Percentiles rank a stretch among this genome's conserved stretches.
phyloP scores from a whole-genome alignment of 2,888 invertebrate genomes.

The Pyrochroa serraticornis region DNA sequence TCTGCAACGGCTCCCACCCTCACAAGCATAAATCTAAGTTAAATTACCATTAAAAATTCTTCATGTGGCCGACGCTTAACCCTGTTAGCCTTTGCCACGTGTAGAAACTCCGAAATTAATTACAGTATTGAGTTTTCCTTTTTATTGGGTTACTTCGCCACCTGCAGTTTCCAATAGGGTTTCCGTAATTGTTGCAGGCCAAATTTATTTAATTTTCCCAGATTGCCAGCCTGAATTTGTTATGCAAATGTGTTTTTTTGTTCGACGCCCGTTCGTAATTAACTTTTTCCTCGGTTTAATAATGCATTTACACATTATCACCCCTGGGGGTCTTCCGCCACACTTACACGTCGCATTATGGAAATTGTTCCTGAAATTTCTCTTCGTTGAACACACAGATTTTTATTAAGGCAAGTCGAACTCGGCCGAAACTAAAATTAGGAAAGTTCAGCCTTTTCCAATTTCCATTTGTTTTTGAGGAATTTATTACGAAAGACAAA shows the following conservation, averaged over 20 bases:
- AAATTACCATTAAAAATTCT: conserved; percentile 28
- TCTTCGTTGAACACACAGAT: conserved; percentile 18
- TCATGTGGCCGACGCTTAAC: conserved; percentile 24
- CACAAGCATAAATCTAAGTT: conserved; percentile 22
- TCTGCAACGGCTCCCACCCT: conserved; percentile 4
- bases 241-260: conserved; percentile 23
- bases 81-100: conserved; percentile 25
- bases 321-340: conserved; percentile 8
- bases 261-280: conserved; percentile 15
- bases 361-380: conserved; percentile 17
- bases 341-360: conserved; percentile 18
- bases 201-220: conserved; percentile 7
- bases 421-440: conserved; percentile 25
- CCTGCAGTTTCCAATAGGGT: conserved; percentile 17
- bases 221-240: conserved; percentile 17
- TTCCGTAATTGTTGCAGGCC: background rate
- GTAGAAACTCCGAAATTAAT: conserved; percentile 29
- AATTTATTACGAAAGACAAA: conserved; percentile 26
- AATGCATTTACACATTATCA: conserved; percentile 24
- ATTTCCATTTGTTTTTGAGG: conserved; percentile 27
- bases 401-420: conserved; percentile 10
- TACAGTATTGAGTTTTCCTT: conserved; percentile 28
- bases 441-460: conserved; percentile 25
- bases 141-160: conserved; percentile 10
- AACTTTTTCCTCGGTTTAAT: conserved; percentile 26